Percentiles rank a stretch among this genome's conserved stretches.
Evolutionary conservation across 2,113 vertebrate species (phyloP).

Genomic region (Saccopteryx bilineata): DNA sequence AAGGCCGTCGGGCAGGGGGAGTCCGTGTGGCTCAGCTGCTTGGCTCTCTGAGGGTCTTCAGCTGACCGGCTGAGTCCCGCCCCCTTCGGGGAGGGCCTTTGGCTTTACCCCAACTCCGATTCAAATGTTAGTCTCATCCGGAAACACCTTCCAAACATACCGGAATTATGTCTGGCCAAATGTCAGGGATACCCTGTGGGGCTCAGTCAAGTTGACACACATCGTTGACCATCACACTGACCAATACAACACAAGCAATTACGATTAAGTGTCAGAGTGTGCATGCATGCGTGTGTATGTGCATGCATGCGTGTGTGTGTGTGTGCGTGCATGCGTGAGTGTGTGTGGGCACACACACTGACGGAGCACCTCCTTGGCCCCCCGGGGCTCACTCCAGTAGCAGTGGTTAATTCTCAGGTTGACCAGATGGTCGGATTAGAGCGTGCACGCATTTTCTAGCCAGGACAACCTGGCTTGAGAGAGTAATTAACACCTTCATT

Average conservation of each 20-base stretch:
- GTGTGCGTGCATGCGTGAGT: no score
- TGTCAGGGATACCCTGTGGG: neutral
- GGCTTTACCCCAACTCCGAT: neutral
- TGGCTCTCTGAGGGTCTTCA: neutral
- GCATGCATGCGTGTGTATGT: accelerated
- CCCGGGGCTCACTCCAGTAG: neutral
- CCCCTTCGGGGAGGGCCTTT: neutral
- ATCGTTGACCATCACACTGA: neutral
- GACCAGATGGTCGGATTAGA: neutral
- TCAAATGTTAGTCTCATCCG: neutral
- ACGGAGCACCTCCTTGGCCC: no score
- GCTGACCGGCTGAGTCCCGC: neutral
- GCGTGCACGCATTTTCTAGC: no score
- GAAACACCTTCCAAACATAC: neutral
- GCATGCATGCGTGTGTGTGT: neutral
- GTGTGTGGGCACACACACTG: neutral
- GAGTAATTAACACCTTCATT: neutral
- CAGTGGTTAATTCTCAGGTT: neutral
- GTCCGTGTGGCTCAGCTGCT: neutral
- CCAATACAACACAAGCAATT: neutral
- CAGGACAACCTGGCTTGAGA: neutral
- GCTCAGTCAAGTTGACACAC: neutral
- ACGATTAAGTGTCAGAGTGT: neutral
- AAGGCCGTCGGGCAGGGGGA: accelerated
- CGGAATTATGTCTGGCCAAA: neutral